These are phyloP conservation scores for Platysternon megacephalum DNA, from an alignment of 2,113 vertebrate genomes.

Conservation along the genomic window DNA sequence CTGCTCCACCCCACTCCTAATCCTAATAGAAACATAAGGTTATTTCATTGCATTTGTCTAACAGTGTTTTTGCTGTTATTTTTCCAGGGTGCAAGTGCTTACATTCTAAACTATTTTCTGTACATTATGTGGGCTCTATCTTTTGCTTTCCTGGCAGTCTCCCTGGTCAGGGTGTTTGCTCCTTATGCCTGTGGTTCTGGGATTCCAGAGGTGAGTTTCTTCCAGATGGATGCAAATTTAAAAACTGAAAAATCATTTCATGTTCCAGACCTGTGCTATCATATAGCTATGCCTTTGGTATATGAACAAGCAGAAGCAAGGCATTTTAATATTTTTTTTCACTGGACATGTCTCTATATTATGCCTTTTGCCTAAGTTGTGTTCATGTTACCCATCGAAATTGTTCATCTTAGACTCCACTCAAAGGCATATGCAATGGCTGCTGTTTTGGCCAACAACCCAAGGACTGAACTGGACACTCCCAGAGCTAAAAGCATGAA, in stretches of 20 bases:
- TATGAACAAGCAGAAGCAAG: not conserved
- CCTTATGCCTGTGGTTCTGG: slow-evolving; percentile 98
- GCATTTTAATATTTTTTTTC: not conserved
- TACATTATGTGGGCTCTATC: slow-evolving; percentile 94
- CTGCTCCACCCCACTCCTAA: not conserved
- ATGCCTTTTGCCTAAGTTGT: not conserved
- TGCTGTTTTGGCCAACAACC: not conserved
- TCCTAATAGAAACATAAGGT: not conserved
- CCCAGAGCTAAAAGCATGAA: not conserved
- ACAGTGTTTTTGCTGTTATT: slow-evolving; percentile 61
- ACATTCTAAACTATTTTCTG: slow-evolving; percentile 96
- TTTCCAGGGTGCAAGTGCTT: slow-evolving; percentile 91
- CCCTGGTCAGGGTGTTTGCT: slow-evolving; percentile 95
- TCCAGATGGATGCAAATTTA: not conserved
- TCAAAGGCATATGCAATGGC: not conserved
- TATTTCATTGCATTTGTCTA: not conserved
- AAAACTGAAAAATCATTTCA: not conserved
- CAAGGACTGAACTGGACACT: not conserved
- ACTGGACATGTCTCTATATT: not conserved
- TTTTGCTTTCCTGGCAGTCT: slow-evolving; percentile 96
- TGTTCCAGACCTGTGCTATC: not conserved
- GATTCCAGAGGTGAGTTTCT: slow-evolving; percentile 92
- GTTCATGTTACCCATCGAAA: not conserved
- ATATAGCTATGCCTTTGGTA: not conserved
- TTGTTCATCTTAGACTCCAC: not conserved